Percentiles rank a stretch among this genome's conserved stretches.
Evolutionary conservation across 2,113 vertebrate genomes (phyloP).

Genomic region (Numida meleagris): DNA sequence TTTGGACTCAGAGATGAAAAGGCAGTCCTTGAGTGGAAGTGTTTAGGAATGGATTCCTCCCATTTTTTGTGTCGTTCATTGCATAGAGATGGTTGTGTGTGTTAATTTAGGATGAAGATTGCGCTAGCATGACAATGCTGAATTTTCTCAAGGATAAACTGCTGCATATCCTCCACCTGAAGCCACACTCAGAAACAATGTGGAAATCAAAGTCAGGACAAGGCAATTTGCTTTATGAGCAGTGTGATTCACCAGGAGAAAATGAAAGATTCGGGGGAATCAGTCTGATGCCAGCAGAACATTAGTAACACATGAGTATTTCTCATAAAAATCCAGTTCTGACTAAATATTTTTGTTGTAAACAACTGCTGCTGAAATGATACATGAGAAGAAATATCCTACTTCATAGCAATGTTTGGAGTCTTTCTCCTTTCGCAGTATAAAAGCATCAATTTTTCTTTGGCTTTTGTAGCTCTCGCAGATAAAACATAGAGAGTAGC

Average conservation of each 20-base stretch:
- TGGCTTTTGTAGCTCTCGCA: slow-evolving; percentile 34
- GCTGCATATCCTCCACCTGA: slow-evolving; percentile 13
- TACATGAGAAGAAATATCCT: not conserved
- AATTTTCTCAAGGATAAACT: slow-evolving; percentile 32
- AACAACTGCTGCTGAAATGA: slow-evolving; percentile 58
- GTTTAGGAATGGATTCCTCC: not conserved
- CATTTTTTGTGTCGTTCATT: not conserved
- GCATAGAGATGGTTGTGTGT: not conserved
- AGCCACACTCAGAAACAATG: slow-evolving; percentile 12
- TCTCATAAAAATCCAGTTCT: slow-evolving; percentile 65
- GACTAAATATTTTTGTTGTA: slow-evolving; percentile 64
- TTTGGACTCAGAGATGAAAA: not conserved
- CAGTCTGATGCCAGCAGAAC: slow-evolving; percentile 60
- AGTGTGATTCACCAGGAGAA: slow-evolving; percentile 54
- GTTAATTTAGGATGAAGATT: not conserved
- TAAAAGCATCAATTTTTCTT: slow-evolving; percentile 48
- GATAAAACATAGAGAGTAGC: slow-evolving; percentile 15
- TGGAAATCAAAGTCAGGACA: slow-evolving; percentile 41
- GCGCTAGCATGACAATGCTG: not conserved
- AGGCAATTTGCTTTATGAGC: slow-evolving; percentile 57
- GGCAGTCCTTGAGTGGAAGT: not conserved
- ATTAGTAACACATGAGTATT: slow-evolving; percentile 62
- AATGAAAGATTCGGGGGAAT: slow-evolving; percentile 53
- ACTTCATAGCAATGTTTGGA: not conserved
- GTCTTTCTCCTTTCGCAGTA: slow-evolving; percentile 30